Conservation (phyloP, 2,888 invertebrate species). For the Toxonevra muliebris region DNA sequence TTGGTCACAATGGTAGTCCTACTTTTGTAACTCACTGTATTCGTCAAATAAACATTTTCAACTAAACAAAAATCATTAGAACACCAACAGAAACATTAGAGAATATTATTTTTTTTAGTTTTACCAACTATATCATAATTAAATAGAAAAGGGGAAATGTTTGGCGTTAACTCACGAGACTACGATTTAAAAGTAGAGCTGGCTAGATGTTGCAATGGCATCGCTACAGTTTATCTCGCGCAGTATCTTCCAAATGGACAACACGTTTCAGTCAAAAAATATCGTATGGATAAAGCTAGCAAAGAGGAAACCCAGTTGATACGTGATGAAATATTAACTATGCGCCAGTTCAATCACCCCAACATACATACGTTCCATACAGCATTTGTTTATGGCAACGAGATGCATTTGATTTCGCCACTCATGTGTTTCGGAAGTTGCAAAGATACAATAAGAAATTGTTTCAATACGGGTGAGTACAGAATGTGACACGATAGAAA, state of each 20-base stretch:
- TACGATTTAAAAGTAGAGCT: slow-evolving; percentile 76
- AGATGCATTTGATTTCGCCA: slow-evolving; percentile 83
- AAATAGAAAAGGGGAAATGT: slow-evolving; percentile 61
- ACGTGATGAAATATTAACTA: slow-evolving; percentile 81
- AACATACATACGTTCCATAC: slow-evolving; percentile 80
- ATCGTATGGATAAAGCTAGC: slow-evolving; percentile 75
- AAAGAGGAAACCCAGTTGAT: slow-evolving; percentile 69
- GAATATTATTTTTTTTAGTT: slow-evolving; percentile 2
- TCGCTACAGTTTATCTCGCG: slow-evolving; percentile 76
- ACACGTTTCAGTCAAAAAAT: slow-evolving; percentile 80
- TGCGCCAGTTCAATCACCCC: slow-evolving; percentile 80
- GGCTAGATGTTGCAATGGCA: slow-evolving; percentile 75
- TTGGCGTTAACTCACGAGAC: slow-evolving; percentile 70
- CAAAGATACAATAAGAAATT: slow-evolving; percentile 77
- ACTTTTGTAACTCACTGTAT: too few relatives aligned
- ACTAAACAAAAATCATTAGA: too few relatives aligned
- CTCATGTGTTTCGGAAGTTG: slow-evolving; percentile 88
- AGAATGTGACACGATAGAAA: background rate
- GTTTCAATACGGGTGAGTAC: slow-evolving; percentile 70
- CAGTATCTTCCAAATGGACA: slow-evolving; percentile 73
- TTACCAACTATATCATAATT: background rate
- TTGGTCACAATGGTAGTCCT: too few relatives aligned
- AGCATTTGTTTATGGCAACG: slow-evolving; percentile 80
- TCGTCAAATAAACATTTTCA: too few relatives aligned
- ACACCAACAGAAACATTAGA: too few relatives aligned